Conservation (phyloP, 1,140 invertebrate genomes). For the Leptinotarsa texana region DNA sequence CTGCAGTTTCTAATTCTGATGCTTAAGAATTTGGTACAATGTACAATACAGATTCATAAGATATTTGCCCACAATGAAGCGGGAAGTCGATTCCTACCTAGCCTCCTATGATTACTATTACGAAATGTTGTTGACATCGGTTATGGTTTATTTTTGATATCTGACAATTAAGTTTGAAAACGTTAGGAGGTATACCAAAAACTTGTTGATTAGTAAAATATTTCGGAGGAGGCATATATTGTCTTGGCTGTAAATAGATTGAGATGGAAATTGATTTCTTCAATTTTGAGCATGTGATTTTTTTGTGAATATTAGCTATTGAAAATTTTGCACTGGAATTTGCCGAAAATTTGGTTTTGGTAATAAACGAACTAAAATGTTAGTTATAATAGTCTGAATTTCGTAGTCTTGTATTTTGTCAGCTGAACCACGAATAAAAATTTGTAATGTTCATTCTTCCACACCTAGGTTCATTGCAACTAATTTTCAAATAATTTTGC, state of each 20-base stretch:
- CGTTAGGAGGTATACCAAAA: background rate
- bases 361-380: constrained; percentile 13
- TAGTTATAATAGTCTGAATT: constrained; percentile 22
- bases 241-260: background rate
- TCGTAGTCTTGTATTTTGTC: constrained; percentile 25
- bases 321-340: background rate
- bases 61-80: too few species aligned
- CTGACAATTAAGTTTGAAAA: background rate
- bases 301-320: background rate
- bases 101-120: too few species aligned
- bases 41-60: too few species aligned
- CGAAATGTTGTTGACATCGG: background rate
- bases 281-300: background rate
- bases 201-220: constrained; percentile 1
- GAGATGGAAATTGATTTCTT: constrained; percentile 1
- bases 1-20: too few species aligned
- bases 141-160: background rate
- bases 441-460: background rate
- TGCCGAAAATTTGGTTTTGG: background rate
- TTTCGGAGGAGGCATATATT: background rate
- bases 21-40: too few species aligned
- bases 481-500: constrained; percentile 20
- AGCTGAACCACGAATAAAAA: constrained; percentile 29
- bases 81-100: too few species aligned
- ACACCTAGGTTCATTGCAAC: background rate